phyloP scores from a whole-genome alignment of 2,888 invertebrate species.

The Lepidochrysops patricia region DNA sequence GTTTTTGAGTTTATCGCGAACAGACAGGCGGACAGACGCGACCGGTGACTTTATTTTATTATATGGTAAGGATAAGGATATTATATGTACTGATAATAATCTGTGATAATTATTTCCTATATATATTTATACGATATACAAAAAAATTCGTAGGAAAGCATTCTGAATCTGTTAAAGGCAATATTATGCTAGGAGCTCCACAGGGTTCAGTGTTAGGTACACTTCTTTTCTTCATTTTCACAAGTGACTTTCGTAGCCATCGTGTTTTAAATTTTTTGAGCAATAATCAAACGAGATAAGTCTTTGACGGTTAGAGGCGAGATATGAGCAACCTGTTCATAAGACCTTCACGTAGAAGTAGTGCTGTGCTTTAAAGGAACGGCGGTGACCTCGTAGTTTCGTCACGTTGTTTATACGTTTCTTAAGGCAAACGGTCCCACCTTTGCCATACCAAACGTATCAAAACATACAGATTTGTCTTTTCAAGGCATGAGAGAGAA shows the following conservation, averaged over 20 bases:
- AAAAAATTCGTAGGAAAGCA: no score
- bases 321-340: slow-evolving; percentile 41
- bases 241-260: neutral
- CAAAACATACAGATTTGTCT: neutral
- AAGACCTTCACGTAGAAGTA: slow-evolving; percentile 35
- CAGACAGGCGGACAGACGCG: no score
- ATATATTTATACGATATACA: no score
- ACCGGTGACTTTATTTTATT: no score
- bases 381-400: slow-evolving; percentile 12
- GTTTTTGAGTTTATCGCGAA: no score
- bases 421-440: neutral
- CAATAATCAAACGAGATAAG: no score
- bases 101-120: no score
- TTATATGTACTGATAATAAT: no score
- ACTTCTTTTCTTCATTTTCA: neutral
- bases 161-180: no score
- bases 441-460: neutral
- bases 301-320: neutral
- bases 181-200: neutral
- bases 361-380: slow-evolving; percentile 32
- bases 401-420: slow-evolving; percentile 4
- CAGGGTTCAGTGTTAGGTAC: neutral
- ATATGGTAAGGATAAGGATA: no score
- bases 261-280: no score
- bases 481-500: neutral